phyloP scores from a whole-genome alignment of 2,797 vertebrate genomes.

The Galagoides demidoff region DNA sequence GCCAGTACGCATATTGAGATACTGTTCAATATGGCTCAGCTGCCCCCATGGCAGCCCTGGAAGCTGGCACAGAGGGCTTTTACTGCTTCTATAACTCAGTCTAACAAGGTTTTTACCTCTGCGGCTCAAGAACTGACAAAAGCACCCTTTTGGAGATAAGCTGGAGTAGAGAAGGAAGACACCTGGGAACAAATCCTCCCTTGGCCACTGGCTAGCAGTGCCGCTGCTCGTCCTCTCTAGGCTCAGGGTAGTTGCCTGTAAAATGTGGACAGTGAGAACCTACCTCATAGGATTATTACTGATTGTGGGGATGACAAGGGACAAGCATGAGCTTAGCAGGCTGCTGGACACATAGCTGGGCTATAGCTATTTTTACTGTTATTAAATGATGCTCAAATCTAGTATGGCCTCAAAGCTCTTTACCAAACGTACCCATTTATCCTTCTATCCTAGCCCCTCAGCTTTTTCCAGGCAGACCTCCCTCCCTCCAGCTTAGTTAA shows the following conservation, averaged over 20 bases:
- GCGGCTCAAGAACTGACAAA: neutral
- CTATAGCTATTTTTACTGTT: neutral
- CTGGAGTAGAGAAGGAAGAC: neutral
- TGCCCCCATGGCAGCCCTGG: neutral
- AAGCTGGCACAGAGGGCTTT: slow-evolving; percentile 14
- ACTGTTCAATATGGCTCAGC: neutral
- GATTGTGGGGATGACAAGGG: neutral
- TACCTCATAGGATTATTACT: neutral
- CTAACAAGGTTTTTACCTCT: slow-evolving; percentile 29
- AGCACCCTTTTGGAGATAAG: neutral
- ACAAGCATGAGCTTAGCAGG: neutral
- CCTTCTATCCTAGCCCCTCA: neutral
- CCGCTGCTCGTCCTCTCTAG: neutral
- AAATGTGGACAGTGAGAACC: neutral
- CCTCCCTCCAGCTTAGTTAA: neutral
- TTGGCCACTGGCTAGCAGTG: neutral
- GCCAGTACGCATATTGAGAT: neutral
- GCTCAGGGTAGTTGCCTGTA: neutral
- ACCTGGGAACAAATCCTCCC: neutral
- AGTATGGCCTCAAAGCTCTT: slow-evolving; percentile 14
- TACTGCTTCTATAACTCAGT: slow-evolving; percentile 10
- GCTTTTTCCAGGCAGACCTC: neutral
- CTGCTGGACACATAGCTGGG: neutral
- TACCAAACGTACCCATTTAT: neutral
- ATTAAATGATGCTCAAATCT: neutral